Base-by-base conservation (phyloP, 2,888 invertebrate species). In the Lasiommata megera region DNA sequence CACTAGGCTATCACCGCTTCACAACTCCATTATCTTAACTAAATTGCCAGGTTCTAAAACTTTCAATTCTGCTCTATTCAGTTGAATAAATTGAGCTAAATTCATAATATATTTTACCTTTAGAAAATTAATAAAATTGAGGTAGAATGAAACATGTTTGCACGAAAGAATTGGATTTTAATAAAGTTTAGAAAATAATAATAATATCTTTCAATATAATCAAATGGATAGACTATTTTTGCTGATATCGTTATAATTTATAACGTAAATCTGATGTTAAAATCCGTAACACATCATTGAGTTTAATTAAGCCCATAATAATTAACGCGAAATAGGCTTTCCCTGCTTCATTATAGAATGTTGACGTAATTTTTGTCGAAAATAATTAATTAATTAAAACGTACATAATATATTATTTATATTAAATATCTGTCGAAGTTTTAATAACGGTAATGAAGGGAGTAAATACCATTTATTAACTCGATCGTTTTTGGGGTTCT, bases 261-360 rank as follows among this genome's bases (percentile, higher is more conserved):
- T 62, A 51, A 50, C 56, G 58, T 64, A 60, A 46, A 63, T 64
- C 60, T 58, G 59, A 51, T 60, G 60, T 58, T 56, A 58, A 64
- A 63, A 63, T 65, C 61, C 58, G 59, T 60, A 56, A 60, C 61
- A 56, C 64, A 61, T 68, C 68, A 70, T 70, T 69, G 69, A 62
- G 57, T 60, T 66, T 66, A 64, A 67, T 67, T 67, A 67, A 61
- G 62, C 58, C 55, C 52, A 60, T 62, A 65, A 67, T 67, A 64
- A 67, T 65, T 67, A 68, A 67, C 65, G 48, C 52, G 31, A 54
- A 62, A 62, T 62, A 62, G 55, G 62, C 55, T 62, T 53, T 53
- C 48, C 44, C 48, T 40, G 54, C 52, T 55, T 58, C 54, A 60
- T 60, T 62, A 62, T 60, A 57, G 54, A 55, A 60, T 60, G 56